Base-by-base conservation (phyloP, 2,113 vertebrate genomes). In the Pluvianellus socialis region DNA sequence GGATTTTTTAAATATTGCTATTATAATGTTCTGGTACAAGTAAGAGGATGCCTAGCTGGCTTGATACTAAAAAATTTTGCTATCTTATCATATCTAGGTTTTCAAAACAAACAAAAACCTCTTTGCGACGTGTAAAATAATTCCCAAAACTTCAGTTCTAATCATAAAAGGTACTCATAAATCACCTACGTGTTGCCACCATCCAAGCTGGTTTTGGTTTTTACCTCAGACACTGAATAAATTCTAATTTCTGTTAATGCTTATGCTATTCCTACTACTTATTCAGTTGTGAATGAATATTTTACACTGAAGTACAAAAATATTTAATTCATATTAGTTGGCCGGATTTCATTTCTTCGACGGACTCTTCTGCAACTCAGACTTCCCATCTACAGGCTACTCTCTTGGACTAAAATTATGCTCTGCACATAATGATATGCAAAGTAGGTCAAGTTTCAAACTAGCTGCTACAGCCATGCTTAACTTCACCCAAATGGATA, bases 231-330 rank as follows among this genome's bases (percentile, higher is more conserved):
- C 63, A 90, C 35, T 72, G 94, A 92, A 94, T 95, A 95, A 88
- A 96, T 93, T 95, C 72, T 92, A 52, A 91, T 88, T 96, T 95
- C 73, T 86, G 59, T 88, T 97, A 84, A 88, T 95, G 53, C 50
- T 47, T 79, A 77, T 62, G 28, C 65, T 95, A 56, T 88, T 90
- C 80, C 50, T 97, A 89, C 72, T 92, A 82, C 73, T 97, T 96
- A 83, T 45, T 81, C 62, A 91, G 32, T 72, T 93, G 53, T 85
- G 47, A 97, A 94, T 92, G 84, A 95, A 91, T 86, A 66, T 70
- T 87, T 74, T 82, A 73, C 80, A 90, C 30, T 67, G 50, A 92
- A 84, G 80, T 82, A 92, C 19, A 96, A 61, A 96, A 96, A 94
- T 90, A 94, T n/a, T 65, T 65, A 92, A 72, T 95, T 96, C 68